These are phyloP conservation scores for Lasioglossum pauxillum DNA, from an alignment of 2,888 invertebrate species.

Conservation along the genomic window DNA sequence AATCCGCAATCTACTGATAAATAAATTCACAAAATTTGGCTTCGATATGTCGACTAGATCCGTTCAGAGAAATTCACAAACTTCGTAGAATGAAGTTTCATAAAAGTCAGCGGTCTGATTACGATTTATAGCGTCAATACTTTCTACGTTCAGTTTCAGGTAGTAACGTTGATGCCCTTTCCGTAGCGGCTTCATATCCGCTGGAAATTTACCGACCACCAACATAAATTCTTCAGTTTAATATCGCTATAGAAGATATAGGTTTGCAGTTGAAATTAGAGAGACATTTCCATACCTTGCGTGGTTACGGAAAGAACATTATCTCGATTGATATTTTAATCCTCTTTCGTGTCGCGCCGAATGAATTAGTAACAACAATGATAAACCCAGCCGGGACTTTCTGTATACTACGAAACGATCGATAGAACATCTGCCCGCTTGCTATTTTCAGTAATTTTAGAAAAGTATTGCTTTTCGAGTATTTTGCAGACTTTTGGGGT, in stretches of 20 bases:
- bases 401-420: too few species aligned
- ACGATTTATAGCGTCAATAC: not conserved
- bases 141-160: not conserved
- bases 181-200: not conserved
- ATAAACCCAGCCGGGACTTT: not conserved
- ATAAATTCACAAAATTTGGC: not conserved
- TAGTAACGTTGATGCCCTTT: not conserved
- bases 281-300: not conserved
- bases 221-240: not conserved
- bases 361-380: not conserved
- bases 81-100: not conserved
- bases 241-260: not conserved
- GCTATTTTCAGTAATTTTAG: too few species aligned
- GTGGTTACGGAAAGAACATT: not conserved
- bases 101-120: not conserved
- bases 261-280: not conserved
- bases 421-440: too few species aligned
- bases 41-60: not conserved
- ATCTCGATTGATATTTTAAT: not conserved
- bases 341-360: not conserved
- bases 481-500: not conserved
- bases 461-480: not conserved
- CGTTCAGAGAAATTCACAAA: not conserved
- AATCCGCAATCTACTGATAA: not conserved
- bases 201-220: not conserved